Base-by-base conservation (phyloP, 2,113 vertebrate species). In the Prunella himalayana region DNA sequence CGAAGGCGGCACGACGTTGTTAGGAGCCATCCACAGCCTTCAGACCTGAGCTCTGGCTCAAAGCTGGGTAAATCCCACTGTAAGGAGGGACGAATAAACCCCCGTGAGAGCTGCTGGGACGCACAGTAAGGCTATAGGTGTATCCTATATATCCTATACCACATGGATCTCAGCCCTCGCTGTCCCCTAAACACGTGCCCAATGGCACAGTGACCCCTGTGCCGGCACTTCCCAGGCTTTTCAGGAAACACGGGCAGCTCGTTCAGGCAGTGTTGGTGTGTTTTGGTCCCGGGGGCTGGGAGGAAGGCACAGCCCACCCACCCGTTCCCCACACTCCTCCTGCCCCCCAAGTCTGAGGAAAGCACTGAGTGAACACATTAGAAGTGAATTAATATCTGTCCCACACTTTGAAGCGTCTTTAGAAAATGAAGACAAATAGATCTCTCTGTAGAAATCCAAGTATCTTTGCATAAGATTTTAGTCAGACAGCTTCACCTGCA, bases 141-240 rank as follows among this genome's bases (percentile, higher is more conserved):
- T 6, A 24, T 65, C 54, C 39, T 35, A 3, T 21, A 15, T 20
- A 39, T 33, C 28, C 73, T 6, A 5, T 21, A 41, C 3, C 21
- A 15, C 50, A 66, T 16, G 5, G 7, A 1, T 9, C 41, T 39
- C 22, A 45, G 57, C 42, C 13, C 33, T 20, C 31, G 31, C 31
- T 72, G 39, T 5, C 24, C 50, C 13, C 15, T 13, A 11, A 23
- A 1, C 18, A 13, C 0, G 0, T 41, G 24, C 44, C 64, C 35
- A 3, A 1, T 19, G 68, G 17, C 39, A 11, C 10, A 7, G 45
- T 18, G 35, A 42, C 53, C 21, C 10, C 47, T 6, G 13, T 5
- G 68, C 80, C 50, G 33, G 8, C 56, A 4, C 25, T 57, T 37
- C 10, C 51, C 35, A 57, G 51, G 56, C 37, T 66, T 44, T 56